phyloP scores from a whole-genome alignment of 2,113 vertebrate species.

The Dicerorhinus sumatrensis region DNA sequence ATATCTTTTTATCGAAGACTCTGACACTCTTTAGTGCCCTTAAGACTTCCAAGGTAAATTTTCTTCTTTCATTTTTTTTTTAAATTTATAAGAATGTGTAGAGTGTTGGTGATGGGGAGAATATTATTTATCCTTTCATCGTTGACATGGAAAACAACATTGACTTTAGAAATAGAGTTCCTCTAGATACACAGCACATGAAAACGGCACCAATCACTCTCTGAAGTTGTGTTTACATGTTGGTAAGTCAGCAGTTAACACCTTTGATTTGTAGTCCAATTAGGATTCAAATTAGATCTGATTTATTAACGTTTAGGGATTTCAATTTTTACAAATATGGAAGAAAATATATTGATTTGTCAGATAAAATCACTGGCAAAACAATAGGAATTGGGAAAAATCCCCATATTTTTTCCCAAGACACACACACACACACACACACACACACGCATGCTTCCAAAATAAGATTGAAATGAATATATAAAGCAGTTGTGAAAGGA shows the following conservation, averaged over 20 bases:
- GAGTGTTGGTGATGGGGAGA: background rate
- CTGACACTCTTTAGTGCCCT: background rate
- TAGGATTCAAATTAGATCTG: background rate
- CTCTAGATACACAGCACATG: background rate
- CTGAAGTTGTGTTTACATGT: background rate
- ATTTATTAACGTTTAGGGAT: background rate
- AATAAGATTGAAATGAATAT: background rate
- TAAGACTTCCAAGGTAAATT: slow-evolving; percentile 14
- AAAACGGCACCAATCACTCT: background rate
- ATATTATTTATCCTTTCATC: background rate
- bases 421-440: background rate
- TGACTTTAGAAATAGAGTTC: background rate
- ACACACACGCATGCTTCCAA: background rate
- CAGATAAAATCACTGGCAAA: background rate
- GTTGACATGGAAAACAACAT: background rate
- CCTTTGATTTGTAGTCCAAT: background rate
- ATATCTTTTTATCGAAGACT: slow-evolving; percentile 27
- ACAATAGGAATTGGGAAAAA: background rate
- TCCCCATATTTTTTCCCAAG: background rate
- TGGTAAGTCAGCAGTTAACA: background rate
- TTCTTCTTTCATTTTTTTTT: background rate
- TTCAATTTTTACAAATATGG: background rate
- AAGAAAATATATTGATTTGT: background rate
- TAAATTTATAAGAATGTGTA: background rate
- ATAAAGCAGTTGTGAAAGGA: background rate